phyloP scores from a whole-genome alignment of 2,888 invertebrate species.

The Sphaerophoria rueppellii region DNA sequence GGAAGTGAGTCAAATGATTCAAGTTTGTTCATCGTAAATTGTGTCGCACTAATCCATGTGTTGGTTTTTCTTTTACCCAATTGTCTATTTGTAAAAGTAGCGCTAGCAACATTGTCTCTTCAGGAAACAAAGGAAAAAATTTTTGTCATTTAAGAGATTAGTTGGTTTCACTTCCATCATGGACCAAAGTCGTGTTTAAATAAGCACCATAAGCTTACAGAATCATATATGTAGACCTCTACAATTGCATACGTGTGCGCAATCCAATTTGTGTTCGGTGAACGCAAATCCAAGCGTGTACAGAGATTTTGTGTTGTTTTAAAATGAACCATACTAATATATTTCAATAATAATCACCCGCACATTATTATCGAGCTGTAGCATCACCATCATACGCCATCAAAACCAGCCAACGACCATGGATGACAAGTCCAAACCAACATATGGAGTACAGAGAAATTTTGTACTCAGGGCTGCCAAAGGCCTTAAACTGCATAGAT shows the following conservation, averaged over 20 bases:
- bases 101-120: background rate
- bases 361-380: slow-evolving; percentile 63
- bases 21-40: background rate
- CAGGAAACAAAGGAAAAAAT: slow-evolving; percentile 13
- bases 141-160: slow-evolving; percentile 23
- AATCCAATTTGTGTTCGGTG: slow-evolving; percentile 46
- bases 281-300: slow-evolving; percentile 55
- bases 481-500: background rate
- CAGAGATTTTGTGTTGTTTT: slow-evolving; percentile 62
- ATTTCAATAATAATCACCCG: slow-evolving; percentile 73
- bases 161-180: slow-evolving; percentile 55
- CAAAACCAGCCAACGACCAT: slow-evolving; percentile 31
- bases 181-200: slow-evolving; percentile 47
- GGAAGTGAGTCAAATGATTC: background rate
- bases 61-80: background rate
- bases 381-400: background rate
- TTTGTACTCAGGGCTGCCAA: background rate
- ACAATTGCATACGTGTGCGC: slow-evolving; percentile 12
- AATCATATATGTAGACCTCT: background rate
- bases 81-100: background rate
- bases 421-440: slow-evolving; percentile 40
- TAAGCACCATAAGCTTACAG: slow-evolving; percentile 23
- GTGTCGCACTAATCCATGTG: background rate
- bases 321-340: slow-evolving; percentile 68
- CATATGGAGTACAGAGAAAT: slow-evolving; percentile 48